These are phyloP conservation scores for Euspilapteryx auroguttella DNA, from an alignment of 2,888 invertebrate species.

Conservation along the genomic window DNA sequence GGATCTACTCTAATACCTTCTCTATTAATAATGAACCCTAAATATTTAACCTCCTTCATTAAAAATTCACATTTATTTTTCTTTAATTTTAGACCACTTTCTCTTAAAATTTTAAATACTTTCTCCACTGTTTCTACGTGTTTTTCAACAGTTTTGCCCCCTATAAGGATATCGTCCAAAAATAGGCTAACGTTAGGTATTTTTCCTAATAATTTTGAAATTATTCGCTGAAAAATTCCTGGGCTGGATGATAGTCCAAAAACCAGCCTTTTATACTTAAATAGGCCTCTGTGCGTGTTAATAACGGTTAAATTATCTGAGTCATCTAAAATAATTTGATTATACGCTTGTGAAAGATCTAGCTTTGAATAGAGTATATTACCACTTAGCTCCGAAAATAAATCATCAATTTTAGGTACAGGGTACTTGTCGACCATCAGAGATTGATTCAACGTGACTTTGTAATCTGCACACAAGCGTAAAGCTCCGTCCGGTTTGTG, in stretches of 20 bases:
- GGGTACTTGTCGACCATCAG: too few relatives aligned
- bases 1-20: background rate
- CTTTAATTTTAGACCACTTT: background rate
- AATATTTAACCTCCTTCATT: background rate
- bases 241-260: too few relatives aligned
- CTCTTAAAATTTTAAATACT: background rate
- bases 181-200: constrained; percentile 2
- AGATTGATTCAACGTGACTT: too few relatives aligned
- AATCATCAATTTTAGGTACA: too few relatives aligned
- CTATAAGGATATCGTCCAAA: constrained; percentile 1
- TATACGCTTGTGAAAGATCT: background rate
- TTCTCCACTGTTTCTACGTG: background rate
- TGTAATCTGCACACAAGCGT: too few relatives aligned
- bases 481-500: too few relatives aligned
- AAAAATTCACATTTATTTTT: constrained; percentile 1
- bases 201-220: background rate
- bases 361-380: background rate
- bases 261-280: background rate
- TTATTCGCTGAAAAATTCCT: background rate
- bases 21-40: too few relatives aligned
- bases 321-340: constrained; percentile 1
- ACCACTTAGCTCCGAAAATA: background rate
- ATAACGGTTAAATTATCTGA: background rate
- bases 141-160: background rate
- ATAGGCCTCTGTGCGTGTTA: background rate